Evolutionary conservation across 2,113 vertebrate species (phyloP), one percentile per base, ranked within the genome.

Genomic region (Dicentrarchus labrax): DNA sequence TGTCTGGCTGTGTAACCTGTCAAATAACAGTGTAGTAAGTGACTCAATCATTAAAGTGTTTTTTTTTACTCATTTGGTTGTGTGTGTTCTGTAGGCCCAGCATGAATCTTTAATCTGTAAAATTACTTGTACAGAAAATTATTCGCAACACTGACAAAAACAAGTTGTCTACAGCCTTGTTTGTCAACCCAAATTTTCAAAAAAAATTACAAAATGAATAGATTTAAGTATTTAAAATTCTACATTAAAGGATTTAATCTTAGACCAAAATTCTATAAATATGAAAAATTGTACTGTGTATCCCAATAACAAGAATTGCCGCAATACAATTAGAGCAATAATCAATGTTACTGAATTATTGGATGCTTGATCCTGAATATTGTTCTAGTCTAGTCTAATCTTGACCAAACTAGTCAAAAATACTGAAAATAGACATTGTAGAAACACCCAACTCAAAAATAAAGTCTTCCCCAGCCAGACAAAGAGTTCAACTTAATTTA

Each of bases 401-500:
- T 30, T 30, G 30, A 30, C 30, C 30, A 30, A 30, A 30, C 30
- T 30, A 30, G 45, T 68, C 45, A 78, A 50, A 54, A 47, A 24
- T 19, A 1, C 19, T 38, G 19, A 53, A 47, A 41, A 48, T 24
- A 41, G 59, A 62, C 53, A 59, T 9, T 53, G 59, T 50, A 56
- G 19, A 81, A 19, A 54, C 7, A 19, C 19, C 39, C 11, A 59
- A 54, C 5, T 43, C 0, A 70, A 62, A 45, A 78, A 76, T 7
- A 64, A 67, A 9, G 0, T 24, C 0, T 59, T 50, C 16, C 59
- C 11, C 59, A 64, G 38, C 5, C 43, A 80, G 11, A 68, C 3
- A 73, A 65, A 76, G 11, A 75, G 16, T 69, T 84, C 21, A 78
- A 77, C 30, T 54, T 47, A 10, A 67, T 88, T 88, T 89, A 90